Evolutionary conservation across 2,888 invertebrate species (phyloP), one percentile per base, ranked within the genome.

Genomic region (Cephus nigrinus): DNA sequence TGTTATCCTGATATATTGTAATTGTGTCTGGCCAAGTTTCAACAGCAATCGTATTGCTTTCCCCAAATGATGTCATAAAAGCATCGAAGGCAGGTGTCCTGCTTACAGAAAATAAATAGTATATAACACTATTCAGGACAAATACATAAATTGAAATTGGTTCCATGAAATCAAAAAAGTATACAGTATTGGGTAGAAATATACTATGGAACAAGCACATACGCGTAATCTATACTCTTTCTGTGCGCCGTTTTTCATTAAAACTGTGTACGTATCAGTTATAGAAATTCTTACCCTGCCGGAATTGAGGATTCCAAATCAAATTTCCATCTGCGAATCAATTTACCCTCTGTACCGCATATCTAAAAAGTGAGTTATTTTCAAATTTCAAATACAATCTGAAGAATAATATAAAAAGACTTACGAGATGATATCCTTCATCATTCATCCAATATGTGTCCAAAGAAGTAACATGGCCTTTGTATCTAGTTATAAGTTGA

Each of bases 1-100:
- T 91, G 79, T 92, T 91, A 36, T 93, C 93, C 34, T 92, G 92
- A 89, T 92, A 92, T 78, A 83, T 75, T 35, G 85, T 82, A 36
- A 91, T 85, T 12, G 86, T 85, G 68, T 85, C 88, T 4, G 85
- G 81, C 30, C 83, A 80, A 4, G 86, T 89, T 82, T 88, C 90
- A 69, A 86, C 86, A 12, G 84, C 86, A 3, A 91, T 77, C 32
- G 84, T 83, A 72, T 90, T 88, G 23, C 76, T 40, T 77, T 85
- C 40, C 4, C 81, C 86, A 68, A 79, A 82, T 71, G 86, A 82
- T 72, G 84, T 84, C 77, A 90, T 85, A 69, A 87, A 82, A 11
- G 89, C 90, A 81, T 89, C 89, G 77, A 90, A 91, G 12, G 88
- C 78, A n/a, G 87, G 88, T 76, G 87, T 87, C 76, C 86, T 88